Evolutionary conservation across 2,113 vertebrate species (phyloP), one percentile per base, ranked within the genome.

Genomic region (Leucosticte australis): DNA sequence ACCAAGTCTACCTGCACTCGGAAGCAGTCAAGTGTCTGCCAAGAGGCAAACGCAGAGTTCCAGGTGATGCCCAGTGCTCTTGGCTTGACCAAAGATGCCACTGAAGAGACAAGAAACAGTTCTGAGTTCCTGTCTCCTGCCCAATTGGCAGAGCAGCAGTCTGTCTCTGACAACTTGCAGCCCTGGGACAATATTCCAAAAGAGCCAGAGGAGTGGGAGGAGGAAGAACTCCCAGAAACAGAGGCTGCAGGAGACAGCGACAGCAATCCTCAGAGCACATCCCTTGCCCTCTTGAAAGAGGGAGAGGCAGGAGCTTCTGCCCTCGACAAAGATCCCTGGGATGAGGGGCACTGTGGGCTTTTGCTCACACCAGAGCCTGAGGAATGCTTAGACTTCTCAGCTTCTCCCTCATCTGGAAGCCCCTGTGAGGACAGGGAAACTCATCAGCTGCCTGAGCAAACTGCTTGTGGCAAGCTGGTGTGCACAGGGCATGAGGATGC

Each of bases 21-120:
- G 3, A 4, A 42, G 37, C 1, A 0, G 6, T 28, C 31, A 53
- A 44, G 9, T 4, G 0, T 28, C 37, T 6, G 14, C 18, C 37
- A 63, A 52, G 18, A 28, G 5, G 30, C 2, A 3, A 11, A 41
- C 21, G 23, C 23, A 63, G 10, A n/a, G 24, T 11, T 14, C n/a
- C n/a, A 39, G 21, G 44, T 31, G 44, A 3, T 24, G 15, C 15
- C 6, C n/a, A 49, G n/a, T 0, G 1, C 15, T 31, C 27, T 28
- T 1, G 6, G 15, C n/a, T 59, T 30, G 26, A 31, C 5, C 9
- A 2, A 60, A 76, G 20, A 6, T 4, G 2, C n/a, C 56, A 47
- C 8, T 30, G 55, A 2, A 60, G 55, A 47, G 11, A 39, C 1
- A 0, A 21, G 27, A 60, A 60, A 8, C 15, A 49, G 21, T 3